Base-by-base conservation (phyloP, 1,140 invertebrate species). In the Cephus cinctus region DNA sequence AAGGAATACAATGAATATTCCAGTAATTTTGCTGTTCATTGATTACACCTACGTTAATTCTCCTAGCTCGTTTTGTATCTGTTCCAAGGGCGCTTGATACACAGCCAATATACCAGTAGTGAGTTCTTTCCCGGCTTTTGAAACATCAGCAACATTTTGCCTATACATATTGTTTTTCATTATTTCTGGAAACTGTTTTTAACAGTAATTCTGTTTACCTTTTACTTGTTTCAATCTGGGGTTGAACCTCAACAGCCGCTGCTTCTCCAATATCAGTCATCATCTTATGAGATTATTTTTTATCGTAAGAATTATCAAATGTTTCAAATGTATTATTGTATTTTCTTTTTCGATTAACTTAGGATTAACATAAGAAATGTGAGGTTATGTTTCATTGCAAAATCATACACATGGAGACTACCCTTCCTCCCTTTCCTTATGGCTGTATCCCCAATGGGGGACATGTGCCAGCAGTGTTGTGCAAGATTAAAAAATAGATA, bases 21-120 rank as follows among this genome's bases (percentile, higher is more conserved):
- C 23, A 46, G 32, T 38, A 18, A 30, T 34, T 41, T 18, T 23
- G 18, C 30, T 47, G 20, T 23, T 21, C n/a, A 36, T 14, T 31
- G 16, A 39, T 22, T 11, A 39, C 35, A 34, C 62, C 66, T 63
- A 77, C 73, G 59, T 72, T 52, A 77, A 52, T 59, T 75, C 74
- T 14, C 57, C 46, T 4, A 78, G 47, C 52, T 76, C 69, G 23
- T 67, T 61, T 27, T 65, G 62, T 11, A 72, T 53, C 59, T 67
- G 59, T 52, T 69, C 63, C 18, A 75, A 45, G 11, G 69, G 62
- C 15, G 54, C 38, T 47, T 71, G 57, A 61, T 72, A 75, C 40
- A 66, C 50, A 18, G 40, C 52, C 14, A 78, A 49, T 12, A 77
- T 53, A 12, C 74, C 75, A 41, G 61, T 43, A 0, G 64, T 47